Base-by-base conservation (phyloP, 2,113 vertebrate species). In the Scophthalmus maximus region DNA sequence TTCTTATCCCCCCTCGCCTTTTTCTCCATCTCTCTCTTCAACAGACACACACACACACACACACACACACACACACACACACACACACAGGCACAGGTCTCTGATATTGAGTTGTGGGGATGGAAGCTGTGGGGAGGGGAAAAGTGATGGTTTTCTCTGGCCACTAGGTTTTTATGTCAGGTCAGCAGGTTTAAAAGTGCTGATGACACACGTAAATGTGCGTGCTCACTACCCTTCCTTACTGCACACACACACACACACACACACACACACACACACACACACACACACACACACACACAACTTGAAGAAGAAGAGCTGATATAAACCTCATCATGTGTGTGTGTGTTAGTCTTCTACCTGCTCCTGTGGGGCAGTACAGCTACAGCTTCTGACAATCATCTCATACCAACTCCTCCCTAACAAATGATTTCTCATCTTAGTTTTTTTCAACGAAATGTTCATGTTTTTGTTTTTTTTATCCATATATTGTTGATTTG, bases 131-230 rank as follows among this genome's bases (percentile, higher is more conserved):
- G 30, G 32, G 23, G 49, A 10, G 20, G 38, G 51, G 75, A 64
- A 72, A 71, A 61, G 57, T 73, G 74, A 81, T 71, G 70, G 10
- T 80, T 74, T 79, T 88, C 53, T 73, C 74, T 69, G 68, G 80
- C 78, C 59, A 44, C 42, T 42, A 32, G 55, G 23, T 67, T 67
- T 88, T 85, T 82, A 67, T 88, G 85, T 83, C 82, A 61, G 79
- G 63, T 91, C 91, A 92, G 88, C 88, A 91, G 79, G 76, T 86
- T 88, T 88, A 51, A 87, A 91, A 88, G 34, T 88, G 88, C 88
- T 88, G 84, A 88, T 87, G 80, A 82, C 82, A 88, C 55, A 73
- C 32, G 3, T 18, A 56, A 55, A 74, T 63, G 61, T 55, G 20
- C 40, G 30, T 6, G 2, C 62, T 17, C 9, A 47, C 47, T 30